Conservation (phyloP, 37 sponge, comb jelly and placozoan genomes). For the Spongilla lacustris region DNA sequence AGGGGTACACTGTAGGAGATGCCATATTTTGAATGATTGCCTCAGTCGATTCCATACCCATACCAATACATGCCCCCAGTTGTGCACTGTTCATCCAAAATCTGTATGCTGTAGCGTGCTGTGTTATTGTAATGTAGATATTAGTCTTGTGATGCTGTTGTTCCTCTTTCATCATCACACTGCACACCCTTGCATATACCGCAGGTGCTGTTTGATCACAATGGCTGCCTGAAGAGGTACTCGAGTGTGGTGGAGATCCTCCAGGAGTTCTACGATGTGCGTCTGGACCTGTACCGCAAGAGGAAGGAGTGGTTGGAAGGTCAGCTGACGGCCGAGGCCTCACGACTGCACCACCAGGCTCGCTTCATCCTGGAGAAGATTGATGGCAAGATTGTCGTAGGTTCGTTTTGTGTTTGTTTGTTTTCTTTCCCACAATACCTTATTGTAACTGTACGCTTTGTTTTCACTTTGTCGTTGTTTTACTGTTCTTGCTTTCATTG, state of each 20-base stretch:
- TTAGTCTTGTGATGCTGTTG: too few species aligned
- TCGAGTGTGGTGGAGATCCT: constrained; percentile 67
- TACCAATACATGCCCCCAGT: too few species aligned
- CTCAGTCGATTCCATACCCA: too few species aligned
- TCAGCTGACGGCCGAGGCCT: constrained; percentile 83
- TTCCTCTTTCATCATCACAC: too few species aligned
- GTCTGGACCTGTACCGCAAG: constrained; percentile 74
- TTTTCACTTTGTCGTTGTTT: not conserved
- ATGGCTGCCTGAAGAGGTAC: constrained; percentile 88
- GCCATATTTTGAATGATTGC: too few species aligned
- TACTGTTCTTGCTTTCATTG: not conserved
- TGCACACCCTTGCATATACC: not conserved
- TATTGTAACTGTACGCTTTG: not conserved
- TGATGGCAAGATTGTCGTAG: constrained; percentile 79
- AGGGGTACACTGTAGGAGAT: too few species aligned
- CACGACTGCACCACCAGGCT: constrained; percentile 81
- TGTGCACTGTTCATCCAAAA: too few species aligned
- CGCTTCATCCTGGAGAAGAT: constrained; percentile 93
- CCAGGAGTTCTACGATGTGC: constrained; percentile 82
- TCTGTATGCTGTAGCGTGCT: too few species aligned
- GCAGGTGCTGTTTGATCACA: constrained; percentile 88
- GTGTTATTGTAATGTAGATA: too few species aligned
- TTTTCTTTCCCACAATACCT: not conserved
- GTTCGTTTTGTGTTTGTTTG: constrained; percentile 6
- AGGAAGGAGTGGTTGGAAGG: constrained; percentile 89